Evolutionary conservation across 2,888 invertebrate species (phyloP).

Genomic region (Tetranychus truncatus): DNA sequence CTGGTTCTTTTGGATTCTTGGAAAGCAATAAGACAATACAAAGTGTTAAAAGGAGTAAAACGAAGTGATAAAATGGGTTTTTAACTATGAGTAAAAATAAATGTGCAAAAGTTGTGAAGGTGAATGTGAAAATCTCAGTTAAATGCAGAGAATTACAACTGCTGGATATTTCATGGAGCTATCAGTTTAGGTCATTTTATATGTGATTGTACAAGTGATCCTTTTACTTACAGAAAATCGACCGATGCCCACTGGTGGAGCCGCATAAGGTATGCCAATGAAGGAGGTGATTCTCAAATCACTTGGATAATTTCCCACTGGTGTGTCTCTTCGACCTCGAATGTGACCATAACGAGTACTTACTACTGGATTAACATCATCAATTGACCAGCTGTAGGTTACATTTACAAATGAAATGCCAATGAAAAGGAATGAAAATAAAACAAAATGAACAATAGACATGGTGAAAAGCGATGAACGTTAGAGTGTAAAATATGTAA

Average conservation of each 20-base stretch:
- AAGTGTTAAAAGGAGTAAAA: no score
- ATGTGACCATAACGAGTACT: slow-evolving; percentile 15
- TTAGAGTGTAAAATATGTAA: not conserved
- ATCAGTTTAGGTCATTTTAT: no score
- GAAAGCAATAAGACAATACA: not conserved
- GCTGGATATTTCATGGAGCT: no score
- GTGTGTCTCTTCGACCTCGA: not conserved
- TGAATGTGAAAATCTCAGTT: no score
- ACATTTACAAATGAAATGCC: not conserved
- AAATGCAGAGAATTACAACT: no score
- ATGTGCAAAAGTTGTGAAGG: no score
- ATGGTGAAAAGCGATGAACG: not conserved
- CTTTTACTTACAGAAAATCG: slow-evolving; percentile 17
- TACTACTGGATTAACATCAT: slow-evolving; percentile 6
- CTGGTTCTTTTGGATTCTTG: slow-evolving; percentile 14
- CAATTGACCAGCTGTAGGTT: not conserved
- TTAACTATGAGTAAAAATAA: no score
- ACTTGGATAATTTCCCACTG: not conserved
- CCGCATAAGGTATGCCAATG: slow-evolving; percentile 19
- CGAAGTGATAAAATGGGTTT: no score
- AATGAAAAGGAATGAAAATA: not conserved
- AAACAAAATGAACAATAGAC: not conserved
- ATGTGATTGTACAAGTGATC: not conserved
- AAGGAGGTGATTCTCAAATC: slow-evolving; percentile 12
- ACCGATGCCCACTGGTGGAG: slow-evolving; percentile 18